These are phyloP conservation scores for Nanger granti DNA, from an alignment of 2,113 vertebrate genomes.

Conservation along the genomic window DNA sequence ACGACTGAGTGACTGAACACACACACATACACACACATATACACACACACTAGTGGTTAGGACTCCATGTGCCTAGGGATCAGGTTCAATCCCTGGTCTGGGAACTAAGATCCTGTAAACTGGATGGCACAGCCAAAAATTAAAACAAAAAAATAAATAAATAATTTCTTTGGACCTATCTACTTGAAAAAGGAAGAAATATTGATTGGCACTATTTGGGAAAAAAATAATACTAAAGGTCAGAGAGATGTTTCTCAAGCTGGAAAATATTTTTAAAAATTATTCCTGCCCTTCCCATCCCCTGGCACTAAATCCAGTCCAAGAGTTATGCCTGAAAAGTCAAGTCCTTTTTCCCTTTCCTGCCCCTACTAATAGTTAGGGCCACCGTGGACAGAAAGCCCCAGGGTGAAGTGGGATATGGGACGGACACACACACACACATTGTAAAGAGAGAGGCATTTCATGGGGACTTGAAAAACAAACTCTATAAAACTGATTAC, in stretches of 20 bases:
- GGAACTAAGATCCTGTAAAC: neutral
- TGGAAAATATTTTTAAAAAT: neutral
- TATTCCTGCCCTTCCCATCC: neutral
- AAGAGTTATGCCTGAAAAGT: neutral
- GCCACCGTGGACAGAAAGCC: neutral
- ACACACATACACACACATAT: too few relatives aligned
- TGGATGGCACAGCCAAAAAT: neutral
- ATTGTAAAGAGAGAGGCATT: neutral
- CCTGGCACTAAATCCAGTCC: neutral
- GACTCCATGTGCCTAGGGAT: neutral
- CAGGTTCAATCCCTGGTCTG: neutral
- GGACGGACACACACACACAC: neutral
- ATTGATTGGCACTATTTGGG: neutral
- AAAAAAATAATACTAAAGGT: neutral
- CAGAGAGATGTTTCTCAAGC: neutral
- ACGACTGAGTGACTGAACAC: too few relatives aligned
- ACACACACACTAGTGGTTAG: neutral
- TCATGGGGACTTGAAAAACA: neutral
- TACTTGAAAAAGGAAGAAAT: neutral
- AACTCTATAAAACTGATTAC: neutral
- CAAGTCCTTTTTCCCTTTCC: neutral
- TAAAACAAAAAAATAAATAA: neutral
- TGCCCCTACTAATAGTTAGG: neutral
- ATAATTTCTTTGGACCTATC: neutral
- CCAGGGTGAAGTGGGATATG: neutral